These are phyloP conservation scores for Gordius sp. DNA, from an alignment of 2,888 invertebrate genomes.

Conservation along the genomic window DNA sequence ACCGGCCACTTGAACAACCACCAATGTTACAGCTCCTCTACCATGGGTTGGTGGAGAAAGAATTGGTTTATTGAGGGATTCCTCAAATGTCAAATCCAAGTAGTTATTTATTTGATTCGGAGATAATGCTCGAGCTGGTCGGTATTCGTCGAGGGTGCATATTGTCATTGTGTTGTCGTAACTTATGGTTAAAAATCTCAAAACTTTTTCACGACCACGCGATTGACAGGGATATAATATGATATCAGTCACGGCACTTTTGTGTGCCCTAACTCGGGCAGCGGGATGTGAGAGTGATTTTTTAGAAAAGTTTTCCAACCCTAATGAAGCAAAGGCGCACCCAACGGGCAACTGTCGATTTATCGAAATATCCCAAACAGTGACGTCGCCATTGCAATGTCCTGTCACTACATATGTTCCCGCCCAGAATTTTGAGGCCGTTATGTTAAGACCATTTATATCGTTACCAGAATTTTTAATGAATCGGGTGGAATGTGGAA, in stretches of 20 bases:
- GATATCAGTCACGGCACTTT: not conserved
- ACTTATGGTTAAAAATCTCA: not conserved
- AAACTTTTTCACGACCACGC: not conserved
- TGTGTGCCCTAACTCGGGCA: not conserved
- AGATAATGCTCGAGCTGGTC: too few species aligned
- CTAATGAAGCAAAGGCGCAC: not conserved
- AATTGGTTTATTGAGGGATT: not conserved
- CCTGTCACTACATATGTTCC: not conserved
- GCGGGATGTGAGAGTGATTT: not conserved
- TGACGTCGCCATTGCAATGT: not conserved
- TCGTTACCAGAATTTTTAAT: conserved; percentile 6
- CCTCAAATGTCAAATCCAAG: too few species aligned
- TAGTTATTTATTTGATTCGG: too few species aligned
- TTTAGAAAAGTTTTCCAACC: not conserved
- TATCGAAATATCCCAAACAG: not conserved
- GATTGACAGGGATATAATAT: not conserved
- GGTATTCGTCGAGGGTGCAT: not conserved
- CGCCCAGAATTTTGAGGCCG: not conserved
- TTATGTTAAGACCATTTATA: not conserved
- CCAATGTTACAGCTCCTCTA: not conserved
- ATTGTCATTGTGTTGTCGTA: conserved; percentile 7
- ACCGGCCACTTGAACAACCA: not conserved
- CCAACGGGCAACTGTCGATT: not conserved
- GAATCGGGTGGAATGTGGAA: too few species aligned
- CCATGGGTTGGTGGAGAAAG: not conserved